Conservation (phyloP, 2,888 invertebrate species). For the Sisyra terminalis region DNA sequence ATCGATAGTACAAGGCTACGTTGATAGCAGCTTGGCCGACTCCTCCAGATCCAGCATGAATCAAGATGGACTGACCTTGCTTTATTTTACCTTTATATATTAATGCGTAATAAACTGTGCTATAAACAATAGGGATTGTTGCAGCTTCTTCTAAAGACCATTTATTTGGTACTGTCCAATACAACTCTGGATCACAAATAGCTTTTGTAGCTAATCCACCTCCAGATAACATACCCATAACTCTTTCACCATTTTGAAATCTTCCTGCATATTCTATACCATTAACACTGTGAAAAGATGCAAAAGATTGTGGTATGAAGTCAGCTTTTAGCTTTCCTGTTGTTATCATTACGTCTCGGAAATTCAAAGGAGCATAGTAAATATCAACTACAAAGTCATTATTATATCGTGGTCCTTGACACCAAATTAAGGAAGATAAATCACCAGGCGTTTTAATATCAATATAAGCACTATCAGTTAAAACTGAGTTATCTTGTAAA, state of each 20-base stretch:
- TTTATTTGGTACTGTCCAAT: slow-evolving; percentile 33
- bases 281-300: slow-evolving; percentile 32
- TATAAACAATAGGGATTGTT: slow-evolving; percentile 41
- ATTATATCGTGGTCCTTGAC: slow-evolving; percentile 42
- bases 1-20: slow-evolving; percentile 39
- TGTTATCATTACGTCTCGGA: slow-evolving; percentile 86
- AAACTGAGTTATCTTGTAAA: slow-evolving; percentile 32
- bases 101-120: slow-evolving; percentile 29
- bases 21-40: slow-evolving; percentile 55
- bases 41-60: slow-evolving; percentile 40
- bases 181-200: slow-evolving; percentile 25
- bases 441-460: slow-evolving; percentile 71
- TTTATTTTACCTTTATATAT: slow-evolving; percentile 24
- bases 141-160: slow-evolving; percentile 41
- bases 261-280: slow-evolving; percentile 48
- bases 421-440: slow-evolving; percentile 68
- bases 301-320: slow-evolving; percentile 46
- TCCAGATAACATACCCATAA: slow-evolving; percentile 29
- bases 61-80: slow-evolving; percentile 27
- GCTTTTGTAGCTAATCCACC: slow-evolving; percentile 38
- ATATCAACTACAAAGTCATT: slow-evolving; percentile 27
- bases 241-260: slow-evolving; percentile 20
- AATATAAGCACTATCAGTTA: slow-evolving; percentile 52
- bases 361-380: slow-evolving; percentile 68
- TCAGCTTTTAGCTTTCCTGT: slow-evolving; percentile 77